Evolutionary conservation across 2,888 invertebrate genomes (phyloP).

Genomic region (Dolichopus griseipennis): DNA sequence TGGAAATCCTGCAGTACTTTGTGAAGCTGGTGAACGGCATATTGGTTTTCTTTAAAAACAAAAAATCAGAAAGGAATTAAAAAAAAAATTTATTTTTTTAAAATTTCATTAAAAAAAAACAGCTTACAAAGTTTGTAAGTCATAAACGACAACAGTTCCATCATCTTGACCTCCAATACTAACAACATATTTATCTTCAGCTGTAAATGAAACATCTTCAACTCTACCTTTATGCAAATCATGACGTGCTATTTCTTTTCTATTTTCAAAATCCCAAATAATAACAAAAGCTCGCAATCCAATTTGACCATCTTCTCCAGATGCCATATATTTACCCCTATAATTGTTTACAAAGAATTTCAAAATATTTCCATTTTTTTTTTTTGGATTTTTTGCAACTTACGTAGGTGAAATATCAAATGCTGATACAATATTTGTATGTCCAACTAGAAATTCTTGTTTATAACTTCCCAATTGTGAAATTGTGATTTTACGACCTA

Average conservation of each 20-base stretch:
- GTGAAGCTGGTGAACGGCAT: conserved; percentile 52
- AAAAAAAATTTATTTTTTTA: not conserved
- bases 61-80: not conserved
- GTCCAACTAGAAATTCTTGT: conserved; percentile 69
- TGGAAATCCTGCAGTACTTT: conserved; percentile 65
- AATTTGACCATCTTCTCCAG: conserved; percentile 84
- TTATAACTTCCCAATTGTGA: conserved; percentile 57
- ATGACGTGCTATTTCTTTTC: conserved; percentile 56
- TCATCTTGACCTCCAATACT: conserved; percentile 87
- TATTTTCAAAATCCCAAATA: conserved; percentile 72
- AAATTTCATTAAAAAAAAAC: no score
- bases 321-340: conserved; percentile 71
- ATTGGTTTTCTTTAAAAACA: conserved; percentile 46
- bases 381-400: not conserved
- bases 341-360: not conserved
- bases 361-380: not conserved
- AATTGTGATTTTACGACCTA: conserved; percentile 70
- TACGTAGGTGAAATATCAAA: conserved; percentile 60
- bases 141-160: conserved; percentile 78
- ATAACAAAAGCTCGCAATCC: conserved; percentile 83
- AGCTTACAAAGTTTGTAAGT: conserved; percentile 49
- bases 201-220: conserved; percentile 73
- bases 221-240: conserved; percentile 84
- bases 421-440: conserved; percentile 69
- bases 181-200: conserved; percentile 69